Percentiles rank a stretch among this genome's conserved stretches.
These are phyloP conservation scores for Molothrus aeneus DNA, from an alignment of 2,797 vertebrate genomes.

Conservation along the genomic window DNA sequence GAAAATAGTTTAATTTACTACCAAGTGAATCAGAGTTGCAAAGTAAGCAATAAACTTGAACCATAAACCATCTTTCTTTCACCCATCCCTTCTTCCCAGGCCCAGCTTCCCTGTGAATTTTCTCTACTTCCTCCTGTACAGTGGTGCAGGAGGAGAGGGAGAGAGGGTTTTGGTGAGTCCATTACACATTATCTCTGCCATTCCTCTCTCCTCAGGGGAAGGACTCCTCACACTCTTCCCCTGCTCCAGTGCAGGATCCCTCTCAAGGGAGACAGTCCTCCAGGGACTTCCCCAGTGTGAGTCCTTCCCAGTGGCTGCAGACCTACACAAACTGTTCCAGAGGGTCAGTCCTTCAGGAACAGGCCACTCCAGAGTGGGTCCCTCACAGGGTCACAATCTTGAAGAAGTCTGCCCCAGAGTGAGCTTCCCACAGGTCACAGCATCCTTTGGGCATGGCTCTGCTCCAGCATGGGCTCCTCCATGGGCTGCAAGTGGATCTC, in stretches of 20 bases:
- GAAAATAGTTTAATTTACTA: background rate
- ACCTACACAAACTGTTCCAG: background rate
- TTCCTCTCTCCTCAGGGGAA: background rate
- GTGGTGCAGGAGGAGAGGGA: background rate
- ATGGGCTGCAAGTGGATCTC: background rate
- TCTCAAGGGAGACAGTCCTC: background rate
- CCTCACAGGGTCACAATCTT: background rate
- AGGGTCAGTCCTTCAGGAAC: background rate
- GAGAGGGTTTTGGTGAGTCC: background rate
- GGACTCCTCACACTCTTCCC: background rate
- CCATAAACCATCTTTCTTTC: background rate
- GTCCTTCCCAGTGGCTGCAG: background rate
- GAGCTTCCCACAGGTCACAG: background rate
- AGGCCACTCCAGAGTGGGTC: background rate
- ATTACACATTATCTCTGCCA: background rate
- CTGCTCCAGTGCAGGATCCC: background rate
- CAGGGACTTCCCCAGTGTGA: background rate
- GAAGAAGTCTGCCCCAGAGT: background rate
- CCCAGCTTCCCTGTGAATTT: background rate
- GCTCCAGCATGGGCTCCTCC: rapidly evolving
- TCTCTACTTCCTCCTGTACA: background rate
- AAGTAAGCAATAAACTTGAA: background rate
- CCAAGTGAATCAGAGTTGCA: background rate
- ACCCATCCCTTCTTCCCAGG: background rate
- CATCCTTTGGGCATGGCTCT: background rate